Evolutionary conservation across 2,888 invertebrate species (phyloP).

Genomic region (Graphium colonna): DNA sequence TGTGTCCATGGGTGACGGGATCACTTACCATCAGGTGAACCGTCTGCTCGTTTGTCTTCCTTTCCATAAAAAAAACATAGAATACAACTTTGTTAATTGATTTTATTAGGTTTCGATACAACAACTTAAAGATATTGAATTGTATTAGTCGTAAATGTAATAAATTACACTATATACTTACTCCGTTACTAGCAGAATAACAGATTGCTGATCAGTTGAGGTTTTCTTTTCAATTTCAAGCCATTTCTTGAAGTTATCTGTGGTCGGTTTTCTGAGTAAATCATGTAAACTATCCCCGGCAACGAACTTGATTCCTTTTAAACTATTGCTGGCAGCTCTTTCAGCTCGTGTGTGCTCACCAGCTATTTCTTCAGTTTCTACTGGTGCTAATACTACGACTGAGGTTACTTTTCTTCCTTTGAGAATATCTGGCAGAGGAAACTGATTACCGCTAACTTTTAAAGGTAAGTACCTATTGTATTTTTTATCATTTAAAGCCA

Average conservation of each 20-base stretch:
- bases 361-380: conserved; percentile 83
- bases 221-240: conserved; percentile 88
- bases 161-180: too few species aligned
- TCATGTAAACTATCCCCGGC: conserved; percentile 88
- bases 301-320: conserved; percentile 86
- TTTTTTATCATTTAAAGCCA: conserved; percentile 85
- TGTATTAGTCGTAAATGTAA: too few species aligned
- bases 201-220: conserved; percentile 87
- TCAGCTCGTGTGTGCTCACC: conserved; percentile 72
- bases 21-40: too few species aligned
- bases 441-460: conserved; percentile 91
- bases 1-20: too few species aligned
- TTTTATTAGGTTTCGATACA: too few species aligned
- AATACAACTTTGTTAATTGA: too few species aligned
- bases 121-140: too few species aligned
- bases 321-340: conserved; percentile 75
- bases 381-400: conserved; percentile 91
- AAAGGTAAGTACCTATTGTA: conserved; percentile 92
- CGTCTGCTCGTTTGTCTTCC: too few species aligned
- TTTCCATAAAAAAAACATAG: too few species aligned
- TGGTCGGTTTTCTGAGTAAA: conserved; percentile 86
- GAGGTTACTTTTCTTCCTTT: conserved; percentile 89
- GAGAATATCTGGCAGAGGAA: conserved; percentile 89
- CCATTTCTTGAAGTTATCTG: conserved; percentile 90
- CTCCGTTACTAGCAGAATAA: conserved; percentile 90